These are phyloP conservation scores for Rhabdomys dilectus DNA, from an alignment of 2,113 vertebrate genomes.

Conservation along the genomic window DNA sequence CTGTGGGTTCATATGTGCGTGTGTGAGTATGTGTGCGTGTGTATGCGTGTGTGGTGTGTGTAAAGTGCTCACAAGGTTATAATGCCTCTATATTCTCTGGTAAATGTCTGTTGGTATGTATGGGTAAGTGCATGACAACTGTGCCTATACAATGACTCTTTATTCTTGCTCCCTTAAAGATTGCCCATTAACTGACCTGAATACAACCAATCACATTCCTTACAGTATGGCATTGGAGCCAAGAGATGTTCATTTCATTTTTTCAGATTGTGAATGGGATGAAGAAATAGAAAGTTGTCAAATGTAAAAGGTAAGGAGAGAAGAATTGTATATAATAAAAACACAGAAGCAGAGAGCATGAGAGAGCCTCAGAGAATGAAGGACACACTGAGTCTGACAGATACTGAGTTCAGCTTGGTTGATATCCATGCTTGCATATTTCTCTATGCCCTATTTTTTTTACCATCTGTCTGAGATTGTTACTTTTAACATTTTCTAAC, in stretches of 20 bases:
- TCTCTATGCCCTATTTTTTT: neutral
- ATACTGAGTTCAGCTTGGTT: neutral
- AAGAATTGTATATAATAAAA: neutral
- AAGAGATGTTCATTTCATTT: neutral
- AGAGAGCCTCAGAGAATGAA: neutral
- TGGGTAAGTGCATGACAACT: neutral
- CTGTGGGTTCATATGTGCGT: too few species aligned
- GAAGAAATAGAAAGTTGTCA: neutral
- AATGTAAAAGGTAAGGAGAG: neutral
- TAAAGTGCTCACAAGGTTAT: neutral
- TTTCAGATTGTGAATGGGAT: slow-evolving; percentile 1
- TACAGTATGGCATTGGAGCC: neutral
- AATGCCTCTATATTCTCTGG: neutral
- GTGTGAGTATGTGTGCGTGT: neutral
- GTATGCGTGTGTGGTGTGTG: neutral
- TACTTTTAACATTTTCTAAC: neutral
- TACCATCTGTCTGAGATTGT: neutral
- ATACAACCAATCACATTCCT: neutral
- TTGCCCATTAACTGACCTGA: neutral
- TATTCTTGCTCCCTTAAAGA: neutral
- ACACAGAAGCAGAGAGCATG: neutral
- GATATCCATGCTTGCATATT: neutral
- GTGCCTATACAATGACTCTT: neutral
- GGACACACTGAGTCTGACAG: neutral
- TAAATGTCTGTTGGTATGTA: neutral